Base-by-base conservation (phyloP, 2,888 invertebrate genomes). In the Dorcus parallelipipedus region DNA sequence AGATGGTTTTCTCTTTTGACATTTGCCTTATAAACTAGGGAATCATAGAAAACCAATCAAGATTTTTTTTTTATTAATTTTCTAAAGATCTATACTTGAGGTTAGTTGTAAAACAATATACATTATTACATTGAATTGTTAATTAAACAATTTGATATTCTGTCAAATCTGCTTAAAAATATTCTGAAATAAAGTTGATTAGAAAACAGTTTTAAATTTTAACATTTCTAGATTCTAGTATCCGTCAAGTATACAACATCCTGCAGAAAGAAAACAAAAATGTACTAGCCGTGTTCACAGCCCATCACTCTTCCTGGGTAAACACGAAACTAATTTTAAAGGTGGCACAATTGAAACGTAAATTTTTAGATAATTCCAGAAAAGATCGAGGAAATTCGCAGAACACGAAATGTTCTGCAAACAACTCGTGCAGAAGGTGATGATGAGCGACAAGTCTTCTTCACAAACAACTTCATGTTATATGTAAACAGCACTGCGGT, bases 201-300 rank as follows among this genome's bases (percentile, higher is more conserved):
- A 20, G 20, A 20, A 20, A 3, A 20, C 2, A 20, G 20, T 20
- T 20, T 20, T 2, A 20, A 20, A 20, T 20, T 3, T 20, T 20
- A 20, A 20, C 20, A 3, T 33, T 33, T 75, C 54, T 62, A 81
- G 81, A 82, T 73, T 63, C 70, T 3, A 80, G 83, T 64, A 86
- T 89, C 73, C 74, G 79, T 43, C 77, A 82, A 3, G 79, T 83
- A 66, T 80, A 82, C 65, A 74, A 78, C 0, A 76, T 83, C 51
- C 71, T 87, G 10, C 67, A 80, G 20, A 73, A 80, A 47, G 62
- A 72, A 17, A 65, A 83, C 59, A 71, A 73, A 3, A 78, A 82
- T 45, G 79, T 86, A 0, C 69, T 86, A 7, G 84, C 81, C 1
- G 59, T 87, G 0, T 86, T 85, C 67, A 86, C 87, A 0, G 85